Percentiles rank a stretch among this genome's conserved stretches.
phyloP scores from a whole-genome alignment of 2,888 invertebrate species.

The Bhutanitis thaidina region DNA sequence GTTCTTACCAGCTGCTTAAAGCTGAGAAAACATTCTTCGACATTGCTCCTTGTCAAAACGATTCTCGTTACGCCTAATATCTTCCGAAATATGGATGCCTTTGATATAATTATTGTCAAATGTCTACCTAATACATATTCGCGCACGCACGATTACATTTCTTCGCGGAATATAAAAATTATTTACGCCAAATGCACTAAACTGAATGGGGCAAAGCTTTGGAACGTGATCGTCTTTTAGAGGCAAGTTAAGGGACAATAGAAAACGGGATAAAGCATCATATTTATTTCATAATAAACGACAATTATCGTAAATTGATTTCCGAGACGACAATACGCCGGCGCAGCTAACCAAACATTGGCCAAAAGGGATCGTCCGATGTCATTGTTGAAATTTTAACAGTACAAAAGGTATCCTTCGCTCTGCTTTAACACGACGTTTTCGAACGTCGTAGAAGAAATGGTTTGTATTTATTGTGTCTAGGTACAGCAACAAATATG shows the following conservation, averaged over 20 bases:
- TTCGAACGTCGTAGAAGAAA: constrained; percentile 42
- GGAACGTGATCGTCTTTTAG: constrained; percentile 48
- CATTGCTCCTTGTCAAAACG: constrained; percentile 52
- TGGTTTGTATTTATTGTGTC: constrained; percentile 62
- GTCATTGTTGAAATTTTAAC: constrained; percentile 58
- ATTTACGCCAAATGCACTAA: constrained; percentile 55
- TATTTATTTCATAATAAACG: constrained; percentile 80
- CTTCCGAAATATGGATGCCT: constrained; percentile 44
- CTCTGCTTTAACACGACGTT: constrained; percentile 33
- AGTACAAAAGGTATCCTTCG: constrained; percentile 45
- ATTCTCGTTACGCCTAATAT: constrained; percentile 66
- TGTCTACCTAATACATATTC: constrained; percentile 42
- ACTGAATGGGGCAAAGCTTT: constrained; percentile 42
- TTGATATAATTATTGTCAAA: constrained; percentile 73
- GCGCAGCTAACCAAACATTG: constrained; percentile 85
- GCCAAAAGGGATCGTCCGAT: constrained; percentile 76
- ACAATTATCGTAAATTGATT: constrained; percentile 80
- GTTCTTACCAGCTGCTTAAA: constrained; percentile 59
- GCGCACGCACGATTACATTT: constrained; percentile 52
- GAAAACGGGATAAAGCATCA: constrained; percentile 64
- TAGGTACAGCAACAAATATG: constrained; percentile 60
- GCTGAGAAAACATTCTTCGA: constrained; percentile 69
- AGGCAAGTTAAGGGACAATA: constrained; percentile 49
- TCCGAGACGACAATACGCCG: constrained; percentile 64
- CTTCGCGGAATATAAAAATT: constrained; percentile 66